A percentile compares a stretch with the other conserved stretches of the same genome.
phyloP scores from a whole-genome alignment of 2,888 invertebrate species.

The Myopa testacea region DNA sequence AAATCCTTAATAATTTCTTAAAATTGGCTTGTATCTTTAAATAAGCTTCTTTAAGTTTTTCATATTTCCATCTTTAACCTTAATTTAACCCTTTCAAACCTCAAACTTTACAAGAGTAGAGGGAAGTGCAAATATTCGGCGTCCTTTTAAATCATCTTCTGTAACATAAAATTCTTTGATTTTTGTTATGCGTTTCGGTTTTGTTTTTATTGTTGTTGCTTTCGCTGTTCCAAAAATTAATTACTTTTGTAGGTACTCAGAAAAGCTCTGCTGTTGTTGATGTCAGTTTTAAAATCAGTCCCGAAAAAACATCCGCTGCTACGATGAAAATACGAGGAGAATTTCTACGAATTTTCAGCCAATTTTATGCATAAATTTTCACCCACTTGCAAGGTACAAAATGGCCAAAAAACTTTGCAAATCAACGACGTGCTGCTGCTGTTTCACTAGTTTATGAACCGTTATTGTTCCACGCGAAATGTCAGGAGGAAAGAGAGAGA shows the following conservation, averaged over 20 bases:
- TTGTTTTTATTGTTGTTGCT: not conserved
- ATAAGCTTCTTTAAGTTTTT: not conserved
- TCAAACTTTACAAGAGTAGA: no score
- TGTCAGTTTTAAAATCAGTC: no score
- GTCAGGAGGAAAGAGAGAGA: no score
- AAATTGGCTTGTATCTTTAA: no score
- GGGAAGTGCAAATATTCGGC: no score
- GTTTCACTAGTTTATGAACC: no score
- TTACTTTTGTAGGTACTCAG: not conserved
- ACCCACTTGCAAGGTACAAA: not conserved
- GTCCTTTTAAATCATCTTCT: no score
- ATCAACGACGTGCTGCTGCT: not conserved
- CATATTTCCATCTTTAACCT: not conserved
- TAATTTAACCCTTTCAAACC: no score
- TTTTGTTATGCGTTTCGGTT: slow-evolving; percentile 13
- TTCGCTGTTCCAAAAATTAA: not conserved
- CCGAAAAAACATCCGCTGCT: no score
- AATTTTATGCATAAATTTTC: slow-evolving; percentile 6
- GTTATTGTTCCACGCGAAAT: no score
- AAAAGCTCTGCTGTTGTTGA: not conserved
- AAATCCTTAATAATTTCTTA: no score
- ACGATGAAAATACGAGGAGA: no score
- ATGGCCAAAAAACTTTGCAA: slow-evolving; percentile 2
- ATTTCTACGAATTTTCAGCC: slow-evolving; percentile 8
- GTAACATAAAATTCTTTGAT: not conserved